These are phyloP conservation scores for Drosophila pegasa DNA, from an alignment of 2,888 invertebrate genomes.

Conservation along the genomic window DNA sequence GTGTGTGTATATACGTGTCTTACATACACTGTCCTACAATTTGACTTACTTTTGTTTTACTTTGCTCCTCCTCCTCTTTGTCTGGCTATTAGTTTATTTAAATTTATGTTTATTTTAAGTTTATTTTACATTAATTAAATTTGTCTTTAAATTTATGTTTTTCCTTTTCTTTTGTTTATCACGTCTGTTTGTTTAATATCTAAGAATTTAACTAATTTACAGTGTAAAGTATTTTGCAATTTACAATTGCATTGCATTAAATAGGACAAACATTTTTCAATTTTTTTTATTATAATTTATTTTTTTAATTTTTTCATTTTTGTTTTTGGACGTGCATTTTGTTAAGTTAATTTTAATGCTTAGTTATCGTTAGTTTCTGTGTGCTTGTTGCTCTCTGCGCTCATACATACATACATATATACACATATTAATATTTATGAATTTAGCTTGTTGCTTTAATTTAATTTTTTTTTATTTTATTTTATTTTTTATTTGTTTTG, in stretches of 20 bases:
- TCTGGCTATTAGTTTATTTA: conserved; percentile 13
- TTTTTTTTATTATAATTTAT: conserved; percentile 11
- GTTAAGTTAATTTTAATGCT: conserved; percentile 41
- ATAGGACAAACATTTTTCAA: conserved; percentile 64
- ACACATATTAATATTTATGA: conserved; percentile 64
- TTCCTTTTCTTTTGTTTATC: conserved; percentile 65
- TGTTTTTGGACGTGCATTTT: conserved; percentile 73
- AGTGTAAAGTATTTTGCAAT: conserved; percentile 71
- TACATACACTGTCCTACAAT: conserved; percentile 45
- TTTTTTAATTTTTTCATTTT: conserved; percentile 15
- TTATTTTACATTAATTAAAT: conserved; percentile 64
- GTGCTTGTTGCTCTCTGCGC: conserved; percentile 50
- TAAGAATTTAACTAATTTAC: conserved; percentile 81
- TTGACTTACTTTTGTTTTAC: conserved; percentile 40
- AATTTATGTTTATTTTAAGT: conserved; percentile 25
- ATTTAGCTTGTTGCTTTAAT: conserved; percentile 49
- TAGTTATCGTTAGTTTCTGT: conserved; percentile 68
- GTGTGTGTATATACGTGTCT: conserved; percentile 31
- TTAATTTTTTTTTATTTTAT: conserved; percentile 40
- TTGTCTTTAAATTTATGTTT: conserved; percentile 50
- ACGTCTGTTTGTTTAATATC: conserved; percentile 77
- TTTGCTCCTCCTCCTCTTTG: conserved; percentile 26
- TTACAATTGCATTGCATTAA: conserved; percentile 76
- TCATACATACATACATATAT: conserved; percentile 60
- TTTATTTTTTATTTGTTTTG: conserved; percentile 15